Evolutionary conservation across 2,888 invertebrate genomes (phyloP), one percentile per base, ranked within the genome.

Genomic region (Hesperia comma): DNA sequence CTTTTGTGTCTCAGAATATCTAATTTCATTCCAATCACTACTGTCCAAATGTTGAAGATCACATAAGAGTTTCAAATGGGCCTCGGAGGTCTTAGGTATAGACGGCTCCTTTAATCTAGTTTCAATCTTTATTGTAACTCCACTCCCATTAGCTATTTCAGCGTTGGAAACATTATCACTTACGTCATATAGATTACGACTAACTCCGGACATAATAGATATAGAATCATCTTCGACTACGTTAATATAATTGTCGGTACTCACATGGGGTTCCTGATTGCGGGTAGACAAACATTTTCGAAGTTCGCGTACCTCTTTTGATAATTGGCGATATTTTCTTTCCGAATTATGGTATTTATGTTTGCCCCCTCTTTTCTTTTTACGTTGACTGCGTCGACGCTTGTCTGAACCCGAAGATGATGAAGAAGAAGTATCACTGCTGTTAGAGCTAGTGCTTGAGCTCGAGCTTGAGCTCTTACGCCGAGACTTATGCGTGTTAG

Each of bases 361-460:
- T 57, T 57, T 57, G 41, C 40, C 56, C 14, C 56, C 56, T 37
- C 56, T 56, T 40, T 40, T 56, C 56, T 56, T 56, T 56, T 56
- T 56, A 37, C 56, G 56, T 56, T 56, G 56, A 37, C 14, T 41
- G 37, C 40, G 40, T 17, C 56, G 56, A 56, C 7, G 14, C 19
- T 40, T 41, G 4, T 7, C 7, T 6, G 33, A 33, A 4, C 33
- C 33, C 33, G 33, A 33, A 33, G 33, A 33, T 6, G 33, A 33
- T 6, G 33, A 33, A 33, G 33, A 33, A 33, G 33, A 6, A 33
- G 6, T 33, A 7, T 33, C 33, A 7, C 7, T 7, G 33, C 33
- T 33, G 33, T 7, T 33, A 33, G n/a, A n/a, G n/a, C 33, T 33
- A 7, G 6, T 33, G 33, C 7, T 43, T 43, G 43, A 43, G 43